Percentiles rank a stretch among this genome's conserved stretches.
phyloP scores from a whole-genome alignment of 35 echinoderm and acorn worm genomes.

The Diadema setosum region DNA sequence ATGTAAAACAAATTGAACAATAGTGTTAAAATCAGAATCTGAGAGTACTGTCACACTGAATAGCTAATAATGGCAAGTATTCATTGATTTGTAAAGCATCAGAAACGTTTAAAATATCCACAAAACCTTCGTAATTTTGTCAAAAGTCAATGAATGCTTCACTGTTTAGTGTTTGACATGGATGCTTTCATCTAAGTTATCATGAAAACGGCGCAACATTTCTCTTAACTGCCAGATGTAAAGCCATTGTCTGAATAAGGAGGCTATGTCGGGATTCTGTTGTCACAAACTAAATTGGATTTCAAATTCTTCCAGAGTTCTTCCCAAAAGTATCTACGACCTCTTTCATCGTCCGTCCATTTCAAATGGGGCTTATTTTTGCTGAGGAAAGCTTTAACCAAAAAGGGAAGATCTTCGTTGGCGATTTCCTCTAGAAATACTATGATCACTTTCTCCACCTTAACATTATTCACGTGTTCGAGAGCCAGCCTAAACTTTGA shows the following conservation, averaged over 20 bases:
- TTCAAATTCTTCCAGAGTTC: neutral
- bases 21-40: too few species aligned
- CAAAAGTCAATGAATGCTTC: too few species aligned
- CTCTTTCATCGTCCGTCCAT: neutral
- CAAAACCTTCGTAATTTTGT: too few species aligned
- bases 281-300: neutral
- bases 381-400: neutral
- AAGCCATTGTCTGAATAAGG: neutral
- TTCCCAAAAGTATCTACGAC: neutral
- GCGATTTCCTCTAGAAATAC: neutral
- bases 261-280: neutral
- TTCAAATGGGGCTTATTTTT: neutral
- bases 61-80: too few species aligned
- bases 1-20: too few species aligned
- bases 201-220: too few species aligned
- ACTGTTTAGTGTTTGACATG: too few species aligned
- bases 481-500: neutral
- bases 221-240: neutral
- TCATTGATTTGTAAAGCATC: too few species aligned
- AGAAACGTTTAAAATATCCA: too few species aligned
- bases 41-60: too few species aligned
- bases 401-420: neutral
- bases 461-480: neutral
- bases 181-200: too few species aligned
- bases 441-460: neutral